Conservation (phyloP, 2,113 vertebrate species). For the Corythoichthys intestinalis region DNA sequence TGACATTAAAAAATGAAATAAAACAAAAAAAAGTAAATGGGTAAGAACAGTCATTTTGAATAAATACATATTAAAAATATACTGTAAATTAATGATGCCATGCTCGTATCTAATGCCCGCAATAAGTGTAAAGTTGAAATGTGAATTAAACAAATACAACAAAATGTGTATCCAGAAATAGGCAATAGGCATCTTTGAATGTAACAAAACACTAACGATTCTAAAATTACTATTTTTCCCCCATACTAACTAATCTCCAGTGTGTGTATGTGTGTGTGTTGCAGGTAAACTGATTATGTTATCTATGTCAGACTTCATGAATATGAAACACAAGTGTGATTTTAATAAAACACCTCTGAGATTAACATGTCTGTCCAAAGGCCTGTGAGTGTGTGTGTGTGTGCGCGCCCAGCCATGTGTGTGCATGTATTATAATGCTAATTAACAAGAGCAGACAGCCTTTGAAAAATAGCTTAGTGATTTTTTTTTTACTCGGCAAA, state of each 20-base stretch:
- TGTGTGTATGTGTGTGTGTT: background rate
- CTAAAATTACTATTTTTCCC: no score
- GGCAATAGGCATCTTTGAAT: no score
- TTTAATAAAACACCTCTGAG: conserved; percentile 46
- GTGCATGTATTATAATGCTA: conserved; percentile 1
- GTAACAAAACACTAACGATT: no score
- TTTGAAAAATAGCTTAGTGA: background rate
- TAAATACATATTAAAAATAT: no score
- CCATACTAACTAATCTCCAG: background rate
- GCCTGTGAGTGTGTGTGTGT: background rate
- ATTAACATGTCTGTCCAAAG: conserved; percentile 14
- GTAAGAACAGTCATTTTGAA: no score
- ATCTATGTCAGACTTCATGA: conserved; percentile 46
- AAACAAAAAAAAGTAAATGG: no score
- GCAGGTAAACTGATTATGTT: conserved; percentile 25
- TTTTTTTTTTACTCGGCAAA: background rate
- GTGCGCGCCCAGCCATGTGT: background rate
- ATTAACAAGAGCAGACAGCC: background rate
- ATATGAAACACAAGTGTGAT: conserved; percentile 48
- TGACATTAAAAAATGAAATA: no score
- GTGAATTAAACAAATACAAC: no score
- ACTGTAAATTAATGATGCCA: no score
- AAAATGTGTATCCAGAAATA: no score
- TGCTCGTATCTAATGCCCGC: no score
- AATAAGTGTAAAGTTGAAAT: no score